These are phyloP conservation scores for Myripristis jacobus DNA, from an alignment of 2,797 vertebrate species.

Conservation along the genomic window DNA sequence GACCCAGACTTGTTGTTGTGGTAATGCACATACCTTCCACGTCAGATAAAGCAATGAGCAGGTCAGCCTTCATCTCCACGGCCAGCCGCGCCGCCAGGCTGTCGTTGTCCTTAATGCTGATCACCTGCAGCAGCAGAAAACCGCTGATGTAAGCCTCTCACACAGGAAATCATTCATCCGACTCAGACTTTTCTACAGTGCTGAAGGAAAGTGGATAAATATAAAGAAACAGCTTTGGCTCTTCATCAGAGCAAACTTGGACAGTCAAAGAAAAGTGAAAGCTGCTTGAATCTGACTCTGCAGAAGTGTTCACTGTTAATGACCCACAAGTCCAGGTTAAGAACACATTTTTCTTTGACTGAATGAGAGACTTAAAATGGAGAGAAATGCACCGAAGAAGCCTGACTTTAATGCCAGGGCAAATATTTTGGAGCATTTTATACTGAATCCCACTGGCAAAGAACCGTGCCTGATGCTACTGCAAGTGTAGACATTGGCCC, in stretches of 20 bases:
- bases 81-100: conserved; percentile 96
- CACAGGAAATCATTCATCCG: background rate
- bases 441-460: background rate
- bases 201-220: background rate
- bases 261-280: too few relatives aligned
- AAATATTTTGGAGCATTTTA: too few relatives aligned
- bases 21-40: conserved; percentile 90
- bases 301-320: background rate
- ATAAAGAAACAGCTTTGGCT: background rate
- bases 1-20: conserved; percentile 48
- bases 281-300: background rate
- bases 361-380: background rate
- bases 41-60: conserved; percentile 96
- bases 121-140: conserved; percentile 85
- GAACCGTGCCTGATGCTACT: background rate
- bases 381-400: background rate
- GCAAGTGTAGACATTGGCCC: background rate
- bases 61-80: conserved; percentile 98
- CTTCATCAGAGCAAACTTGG: too few relatives aligned
- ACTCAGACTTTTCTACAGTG: background rate
- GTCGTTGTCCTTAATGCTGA: conserved; percentile 99
- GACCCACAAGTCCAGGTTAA: background rate
- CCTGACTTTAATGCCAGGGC: background rate
- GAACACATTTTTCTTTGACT: background rate
- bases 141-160: conserved; percentile 30